Conservation (phyloP, 1,140 invertebrate genomes). For the Hetaerina americana region DNA sequence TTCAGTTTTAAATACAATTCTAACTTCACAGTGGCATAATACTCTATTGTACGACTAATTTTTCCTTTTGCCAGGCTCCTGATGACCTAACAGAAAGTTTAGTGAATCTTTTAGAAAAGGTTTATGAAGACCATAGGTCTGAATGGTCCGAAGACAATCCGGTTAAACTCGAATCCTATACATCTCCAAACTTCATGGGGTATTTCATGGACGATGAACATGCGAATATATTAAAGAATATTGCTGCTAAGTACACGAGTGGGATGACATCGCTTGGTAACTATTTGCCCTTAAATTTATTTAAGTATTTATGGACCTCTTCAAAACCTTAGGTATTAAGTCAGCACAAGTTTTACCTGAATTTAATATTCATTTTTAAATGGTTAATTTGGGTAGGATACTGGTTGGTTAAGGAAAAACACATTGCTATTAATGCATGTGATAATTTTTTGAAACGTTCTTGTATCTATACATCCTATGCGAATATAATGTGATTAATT, state of each 20-base stretch:
- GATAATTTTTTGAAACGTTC: too few species aligned
- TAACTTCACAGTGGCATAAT: not conserved
- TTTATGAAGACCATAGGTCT: not conserved
- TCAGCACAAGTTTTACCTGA: too few species aligned
- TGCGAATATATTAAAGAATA: conserved; percentile 56
- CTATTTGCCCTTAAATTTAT: too few species aligned
- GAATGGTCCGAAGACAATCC: conserved; percentile 28
- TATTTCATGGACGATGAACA: conserved; percentile 68
- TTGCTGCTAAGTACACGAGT: conserved; percentile 61
- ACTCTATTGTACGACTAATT: conserved; percentile 12
- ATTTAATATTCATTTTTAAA: too few species aligned
- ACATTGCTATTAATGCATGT: too few species aligned
- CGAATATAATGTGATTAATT: too few species aligned
- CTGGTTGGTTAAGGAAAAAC: too few species aligned
- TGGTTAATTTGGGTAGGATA: too few species aligned
- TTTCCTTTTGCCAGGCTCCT: conserved; percentile 41
- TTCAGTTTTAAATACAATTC: conserved; percentile 7
- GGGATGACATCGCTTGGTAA: conserved; percentile 59
- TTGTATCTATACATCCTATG: too few species aligned
- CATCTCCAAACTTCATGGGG: conserved; percentile 76
- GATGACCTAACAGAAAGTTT: conserved; percentile 36
- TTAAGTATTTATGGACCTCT: too few species aligned
- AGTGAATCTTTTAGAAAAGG: not conserved
- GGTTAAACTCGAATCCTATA: conserved; percentile 61
- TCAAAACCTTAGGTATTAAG: too few species aligned